These are phyloP conservation scores for Lochmaea capreae DNA, from an alignment of 2,888 invertebrate genomes.

Conservation along the genomic window DNA sequence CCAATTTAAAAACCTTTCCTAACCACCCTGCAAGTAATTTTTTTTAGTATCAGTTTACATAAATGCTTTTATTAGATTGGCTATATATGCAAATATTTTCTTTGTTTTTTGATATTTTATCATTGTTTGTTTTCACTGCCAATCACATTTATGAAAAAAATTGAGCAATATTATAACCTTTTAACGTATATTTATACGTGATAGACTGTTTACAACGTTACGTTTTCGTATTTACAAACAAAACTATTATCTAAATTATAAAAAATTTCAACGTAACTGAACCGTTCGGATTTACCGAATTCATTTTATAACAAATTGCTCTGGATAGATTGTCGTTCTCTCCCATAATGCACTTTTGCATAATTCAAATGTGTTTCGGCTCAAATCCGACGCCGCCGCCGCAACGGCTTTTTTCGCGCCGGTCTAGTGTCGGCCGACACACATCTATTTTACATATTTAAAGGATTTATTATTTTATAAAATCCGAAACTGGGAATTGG, in stretches of 20 bases:
- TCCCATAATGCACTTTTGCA: conserved; percentile 39
- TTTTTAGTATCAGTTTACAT: too few relatives aligned
- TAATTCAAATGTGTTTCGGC: conserved; percentile 34
- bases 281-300: conserved; percentile 5
- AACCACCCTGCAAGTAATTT: too few relatives aligned
- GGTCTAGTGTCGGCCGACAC: conserved; percentile 5
- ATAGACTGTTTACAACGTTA: not conserved
- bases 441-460: conserved; percentile 39
- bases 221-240: not conserved
- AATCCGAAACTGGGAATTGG: conserved; percentile 20
- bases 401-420: conserved; percentile 24
- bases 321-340: conserved; percentile 3
- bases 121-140: not conserved
- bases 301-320: conserved; percentile 22
- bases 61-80: not conserved
- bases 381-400: conserved; percentile 17
- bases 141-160: not conserved
- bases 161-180: not conserved
- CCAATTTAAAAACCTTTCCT: too few relatives aligned
- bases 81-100: not conserved
- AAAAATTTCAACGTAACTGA: not conserved
- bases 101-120: not conserved
- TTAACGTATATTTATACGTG: not conserved
- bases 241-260: not conserved
- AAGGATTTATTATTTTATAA: conserved; percentile 38